Base-by-base conservation (phyloP, 1,140 invertebrate genomes). In the Micrasema minimum region DNA sequence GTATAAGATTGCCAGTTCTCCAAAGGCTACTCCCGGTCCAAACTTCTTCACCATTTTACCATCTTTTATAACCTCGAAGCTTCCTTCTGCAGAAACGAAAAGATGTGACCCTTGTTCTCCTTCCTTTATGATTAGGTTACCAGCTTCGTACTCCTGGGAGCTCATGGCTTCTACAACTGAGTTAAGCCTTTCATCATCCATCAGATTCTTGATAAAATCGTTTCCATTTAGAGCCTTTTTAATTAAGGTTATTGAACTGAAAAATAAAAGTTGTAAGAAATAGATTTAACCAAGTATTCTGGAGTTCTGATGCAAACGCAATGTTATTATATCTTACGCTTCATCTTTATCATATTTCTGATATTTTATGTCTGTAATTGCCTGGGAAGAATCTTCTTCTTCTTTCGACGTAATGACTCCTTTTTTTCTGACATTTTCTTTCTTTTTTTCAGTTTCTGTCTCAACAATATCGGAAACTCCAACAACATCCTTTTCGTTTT, bases 131-230 rank as follows among this genome's bases (percentile, higher is more conserved):
- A 98, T 93, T 75, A 91, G 88, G 72, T 89, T 91, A 37, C 90
- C 90, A 31, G 90, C 86, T 4, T 87, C 79, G 77, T 92, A 93
- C 71, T 91, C 86, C 77, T 94, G 90, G 0, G 92, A 89, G 78
- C 92, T 93, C 95, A 97, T 97, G 12, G 93, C 95, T 77, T 96
- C 93, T 3, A 97, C 92, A n/a, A 97, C 91, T 76, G 92, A 90
- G 43, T 88, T 83, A 38, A 94, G 85, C 79, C 97, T 93, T 45
- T 90, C 89, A 11, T 91, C 88, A 74, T 97, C 94, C 88, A 88
- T 87, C 71, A 98, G 85, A 81, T 98, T 96, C 77, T 92, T 93
- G 72, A 98, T 87, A 81, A 98, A 98, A 79, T 97, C 94, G 80
- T 98, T 98, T 50, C 91, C 91, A 79, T 92, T 88, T 55, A 98